Percentiles rank a stretch among this genome's conserved stretches.
Evolutionary conservation across 2,113 vertebrate species (phyloP).

Genomic region (Nycticorax nycticorax): DNA sequence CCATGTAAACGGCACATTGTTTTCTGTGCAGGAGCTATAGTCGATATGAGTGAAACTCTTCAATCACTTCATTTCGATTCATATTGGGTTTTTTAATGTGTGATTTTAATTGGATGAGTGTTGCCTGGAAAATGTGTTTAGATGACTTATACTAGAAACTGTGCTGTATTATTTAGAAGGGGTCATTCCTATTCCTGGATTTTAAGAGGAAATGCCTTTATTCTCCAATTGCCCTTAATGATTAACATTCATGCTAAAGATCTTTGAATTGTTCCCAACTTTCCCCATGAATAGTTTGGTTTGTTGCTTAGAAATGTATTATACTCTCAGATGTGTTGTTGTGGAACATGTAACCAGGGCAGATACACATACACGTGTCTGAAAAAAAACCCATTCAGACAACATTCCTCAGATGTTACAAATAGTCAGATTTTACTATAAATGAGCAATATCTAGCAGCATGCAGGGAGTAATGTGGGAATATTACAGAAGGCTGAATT

Average conservation of each 20-base stretch:
- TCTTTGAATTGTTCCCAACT: not conserved
- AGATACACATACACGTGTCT: not conserved
- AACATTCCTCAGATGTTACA: not conserved
- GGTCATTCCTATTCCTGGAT: not conserved
- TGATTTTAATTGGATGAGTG: not conserved
- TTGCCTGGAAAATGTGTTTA: not conserved
- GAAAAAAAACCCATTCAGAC: not conserved
- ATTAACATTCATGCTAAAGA: not conserved
- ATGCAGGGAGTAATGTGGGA: not conserved
- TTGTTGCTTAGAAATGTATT: not conserved
- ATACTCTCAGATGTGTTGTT: not conserved
- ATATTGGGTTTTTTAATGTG: fast-evolving
- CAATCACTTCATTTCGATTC: not conserved
- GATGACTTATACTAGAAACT: not conserved
- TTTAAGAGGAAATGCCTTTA: not conserved
- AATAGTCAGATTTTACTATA: conserved; percentile 33
- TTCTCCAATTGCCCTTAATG: not conserved
- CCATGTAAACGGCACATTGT: not conserved
- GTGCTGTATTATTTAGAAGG: not conserved
- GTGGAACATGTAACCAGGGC: not conserved
- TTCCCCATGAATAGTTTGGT: not conserved
- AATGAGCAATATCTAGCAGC: not conserved
- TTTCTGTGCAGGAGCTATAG: not conserved
- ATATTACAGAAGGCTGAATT: conserved; percentile 43
- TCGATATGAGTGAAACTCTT: not conserved